These are phyloP conservation scores for Osmoderma eremita DNA, from an alignment of 2,888 invertebrate genomes.

Conservation along the genomic window DNA sequence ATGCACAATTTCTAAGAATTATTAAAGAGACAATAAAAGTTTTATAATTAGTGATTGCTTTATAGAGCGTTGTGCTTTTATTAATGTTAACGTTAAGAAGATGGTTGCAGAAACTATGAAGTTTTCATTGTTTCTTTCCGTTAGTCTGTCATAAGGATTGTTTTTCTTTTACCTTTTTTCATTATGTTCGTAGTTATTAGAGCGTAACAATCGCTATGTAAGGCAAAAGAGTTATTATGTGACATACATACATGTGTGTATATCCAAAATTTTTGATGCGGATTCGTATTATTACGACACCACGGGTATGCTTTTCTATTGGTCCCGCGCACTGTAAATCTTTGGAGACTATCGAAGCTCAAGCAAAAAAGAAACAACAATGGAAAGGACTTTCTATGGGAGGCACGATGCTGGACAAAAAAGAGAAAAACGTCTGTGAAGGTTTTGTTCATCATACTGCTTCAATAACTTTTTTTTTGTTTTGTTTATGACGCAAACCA, in stretches of 20 bases:
- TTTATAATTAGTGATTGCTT: no score
- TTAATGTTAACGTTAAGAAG: not conserved
- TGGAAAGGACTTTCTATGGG: constrained; percentile 11
- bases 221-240: constrained; percentile 20
- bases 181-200: constrained; percentile 1
- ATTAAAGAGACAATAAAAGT: no score
- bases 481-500: constrained; percentile 5
- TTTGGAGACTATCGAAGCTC: constrained; percentile 20
- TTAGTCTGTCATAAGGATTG: not conserved
- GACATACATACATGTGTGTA: no score
- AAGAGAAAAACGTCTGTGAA: not conserved
- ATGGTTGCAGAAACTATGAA: not conserved
- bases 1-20: no score
- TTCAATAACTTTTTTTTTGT: constrained; percentile 15
- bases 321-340: constrained; percentile 14
- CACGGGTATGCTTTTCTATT: constrained; percentile 15
- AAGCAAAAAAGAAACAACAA: constrained; percentile 15
- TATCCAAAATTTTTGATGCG: constrained; percentile 26
- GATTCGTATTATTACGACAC: not conserved
- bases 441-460: not conserved
- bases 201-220: not conserved
- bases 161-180: constrained; percentile 13
- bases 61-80: not conserved
- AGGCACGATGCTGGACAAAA: constrained; percentile 20
- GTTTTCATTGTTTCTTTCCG: constrained; percentile 1